These are phyloP conservation scores for Orchestes rusci DNA, from an alignment of 2,888 invertebrate genomes.

Conservation along the genomic window DNA sequence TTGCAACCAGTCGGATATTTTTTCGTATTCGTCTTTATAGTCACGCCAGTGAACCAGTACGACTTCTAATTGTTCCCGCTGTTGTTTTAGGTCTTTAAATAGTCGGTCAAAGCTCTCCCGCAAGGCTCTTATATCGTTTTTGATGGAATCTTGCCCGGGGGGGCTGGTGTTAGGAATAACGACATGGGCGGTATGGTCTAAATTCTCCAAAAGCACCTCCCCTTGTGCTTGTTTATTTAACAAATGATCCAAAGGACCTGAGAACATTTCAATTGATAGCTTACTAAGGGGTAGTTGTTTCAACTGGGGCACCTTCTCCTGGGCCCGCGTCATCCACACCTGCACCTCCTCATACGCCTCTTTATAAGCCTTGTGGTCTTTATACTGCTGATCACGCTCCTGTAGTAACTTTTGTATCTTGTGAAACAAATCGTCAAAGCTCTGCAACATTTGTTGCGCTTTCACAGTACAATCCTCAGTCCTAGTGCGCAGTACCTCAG, in stretches of 20 bases:
- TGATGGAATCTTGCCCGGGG: conserved; percentile 71
- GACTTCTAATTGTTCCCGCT: conserved; percentile 75
- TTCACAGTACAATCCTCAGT: conserved; percentile 76
- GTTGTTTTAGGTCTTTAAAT: conserved; percentile 78
- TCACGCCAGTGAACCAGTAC: conserved; percentile 80
- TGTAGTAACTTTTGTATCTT: conserved; percentile 68
- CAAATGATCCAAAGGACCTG: conserved; percentile 77
- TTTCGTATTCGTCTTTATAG: conserved; percentile 88
- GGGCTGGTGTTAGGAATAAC: conserved; percentile 75
- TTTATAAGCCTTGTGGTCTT: conserved; percentile 82
- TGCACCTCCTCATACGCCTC: conserved; percentile 86
- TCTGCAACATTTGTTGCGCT: conserved; percentile 77
- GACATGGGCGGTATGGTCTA: conserved; percentile 82
- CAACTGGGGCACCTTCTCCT: conserved; percentile 82
- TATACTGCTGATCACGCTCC: conserved; percentile 79
- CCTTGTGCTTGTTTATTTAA: conserved; percentile 88
- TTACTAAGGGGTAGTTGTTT: conserved; percentile 79
- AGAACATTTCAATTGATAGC: conserved; percentile 80
- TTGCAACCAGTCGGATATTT: conserved; percentile 86
- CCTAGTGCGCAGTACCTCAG: conserved; percentile 78
- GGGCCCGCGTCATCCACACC: conserved; percentile 79
- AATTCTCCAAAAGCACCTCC: conserved; percentile 76
- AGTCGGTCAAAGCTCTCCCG: conserved; percentile 78
- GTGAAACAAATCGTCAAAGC: conserved; percentile 72
- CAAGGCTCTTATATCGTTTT: conserved; percentile 77